Evolutionary conservation across 2,113 vertebrate genomes (phyloP).

Genomic region (Myotis yumanensis): DNA sequence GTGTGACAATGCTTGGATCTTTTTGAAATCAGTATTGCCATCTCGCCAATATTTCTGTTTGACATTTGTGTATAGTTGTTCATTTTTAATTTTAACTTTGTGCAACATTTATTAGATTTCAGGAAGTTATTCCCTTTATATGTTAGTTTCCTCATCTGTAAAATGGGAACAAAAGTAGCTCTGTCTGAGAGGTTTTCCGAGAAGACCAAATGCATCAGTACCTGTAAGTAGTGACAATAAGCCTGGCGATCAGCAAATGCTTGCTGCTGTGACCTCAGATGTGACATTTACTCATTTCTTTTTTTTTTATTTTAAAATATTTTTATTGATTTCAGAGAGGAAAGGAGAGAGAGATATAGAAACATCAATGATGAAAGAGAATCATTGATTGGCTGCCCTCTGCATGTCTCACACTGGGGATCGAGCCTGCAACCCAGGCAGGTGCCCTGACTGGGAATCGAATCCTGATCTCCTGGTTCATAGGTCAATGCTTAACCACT

Average conservation of each 20-base stretch:
- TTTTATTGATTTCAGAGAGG: no score
- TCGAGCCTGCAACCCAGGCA: no score
- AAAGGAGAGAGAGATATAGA: no score
- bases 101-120: neutral
- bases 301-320: no score
- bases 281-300: neutral
- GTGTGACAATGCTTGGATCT: neutral
- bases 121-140: neutral
- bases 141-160: neutral
- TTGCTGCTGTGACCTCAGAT: rapidly evolving
- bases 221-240: neutral
- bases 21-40: neutral
- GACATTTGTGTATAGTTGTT: neutral
- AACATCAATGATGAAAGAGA: no score
- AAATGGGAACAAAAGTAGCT: neutral
- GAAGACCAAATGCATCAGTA: neutral
- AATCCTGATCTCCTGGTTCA: no score
- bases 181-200: neutral
- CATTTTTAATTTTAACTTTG: neutral
- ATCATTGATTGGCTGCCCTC: no score
- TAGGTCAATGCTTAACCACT: no score
- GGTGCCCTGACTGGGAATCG: no score
- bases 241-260: neutral
- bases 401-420: no score
- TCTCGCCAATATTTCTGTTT: neutral